These are phyloP conservation scores for Menidia menidia DNA, from an alignment of 2,797 vertebrate species.

Conservation along the genomic window DNA sequence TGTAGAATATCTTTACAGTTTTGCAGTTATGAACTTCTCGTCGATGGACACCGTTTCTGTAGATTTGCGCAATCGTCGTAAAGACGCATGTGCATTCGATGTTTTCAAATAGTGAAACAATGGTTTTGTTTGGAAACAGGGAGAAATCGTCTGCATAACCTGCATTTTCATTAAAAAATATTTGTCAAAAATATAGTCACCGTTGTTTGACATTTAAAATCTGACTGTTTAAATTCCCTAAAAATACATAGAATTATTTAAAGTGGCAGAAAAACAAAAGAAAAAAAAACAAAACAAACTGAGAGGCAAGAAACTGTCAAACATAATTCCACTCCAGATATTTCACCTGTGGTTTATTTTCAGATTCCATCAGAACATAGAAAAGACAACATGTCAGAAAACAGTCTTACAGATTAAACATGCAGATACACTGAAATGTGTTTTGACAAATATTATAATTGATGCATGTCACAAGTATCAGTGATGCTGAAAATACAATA, in stretches of 20 bases:
- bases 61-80: no score
- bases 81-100: no score
- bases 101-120: no score
- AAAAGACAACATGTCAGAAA: constrained; percentile 18
- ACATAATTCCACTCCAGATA: not conserved
- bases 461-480: constrained; percentile 27
- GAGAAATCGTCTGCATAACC: no score
- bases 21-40: no score
- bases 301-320: not conserved
- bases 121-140: no score
- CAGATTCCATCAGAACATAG: constrained; percentile 16
- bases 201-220: no score
- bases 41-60: no score
- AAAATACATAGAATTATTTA: not conserved
- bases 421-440: constrained; percentile 43
- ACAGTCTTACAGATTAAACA: constrained; percentile 10
- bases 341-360: constrained; percentile 51
- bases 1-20: no score
- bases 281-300: not conserved
- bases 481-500: constrained; percentile 21
- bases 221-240: not conserved
- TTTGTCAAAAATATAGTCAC: no score
- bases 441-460: constrained; percentile 19
- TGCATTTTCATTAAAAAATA: no score
- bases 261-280: not conserved